Evolutionary conservation across 1,140 invertebrate genomes (phyloP), one percentile per base, ranked within the genome.

Genomic region (Heterodera carotae): DNA sequence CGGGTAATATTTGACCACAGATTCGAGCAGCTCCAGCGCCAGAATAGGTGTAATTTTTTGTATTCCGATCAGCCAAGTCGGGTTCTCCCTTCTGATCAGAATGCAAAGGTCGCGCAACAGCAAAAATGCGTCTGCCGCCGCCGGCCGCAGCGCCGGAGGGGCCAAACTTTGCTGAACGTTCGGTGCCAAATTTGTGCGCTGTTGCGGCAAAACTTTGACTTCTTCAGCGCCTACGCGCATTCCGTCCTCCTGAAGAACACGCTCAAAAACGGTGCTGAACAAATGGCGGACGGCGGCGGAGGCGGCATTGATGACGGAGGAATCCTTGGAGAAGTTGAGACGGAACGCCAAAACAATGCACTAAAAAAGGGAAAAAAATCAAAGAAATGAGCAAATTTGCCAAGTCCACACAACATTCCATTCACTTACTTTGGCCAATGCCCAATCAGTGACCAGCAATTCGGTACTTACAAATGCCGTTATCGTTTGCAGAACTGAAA

Each of bases 31-130:
- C 88, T 98, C 96, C 76, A 99, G 89, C 7, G 95, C 96, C 90
- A 99, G 97, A 2, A 95, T 97, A 81, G 95, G 91, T 3, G 94
- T 96, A 92, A 98, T 97, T 90, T 98, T 96, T 8, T 94, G 94
- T 88, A 98, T 94, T 7, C 94, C 95, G 25, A 93, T 91, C 53
- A 98, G 89, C 96, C 96, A 99, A 81, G 92, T 92, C 0, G 96
- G 94, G 86, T 95, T 93, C 89, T 99, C 96, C 8, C 93, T 94
- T 90, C 98, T 97, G 2, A 98, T 94, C 72, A 99, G 89, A 85
- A 96, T 94, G 66, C 97, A 95, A 80, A 99, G 91, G 90, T 99
- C 96, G 59, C 72, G 33, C 89, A 98, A 94, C 88, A 98, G 91
- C 59, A 97, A 90, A 89, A 94, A 98, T 4, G 95, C 96, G 91